A percentile compares a stretch with the other conserved stretches of the same genome.
Conservation (phyloP, 2,888 invertebrate species). For the Cremastinae sp. region DNA sequence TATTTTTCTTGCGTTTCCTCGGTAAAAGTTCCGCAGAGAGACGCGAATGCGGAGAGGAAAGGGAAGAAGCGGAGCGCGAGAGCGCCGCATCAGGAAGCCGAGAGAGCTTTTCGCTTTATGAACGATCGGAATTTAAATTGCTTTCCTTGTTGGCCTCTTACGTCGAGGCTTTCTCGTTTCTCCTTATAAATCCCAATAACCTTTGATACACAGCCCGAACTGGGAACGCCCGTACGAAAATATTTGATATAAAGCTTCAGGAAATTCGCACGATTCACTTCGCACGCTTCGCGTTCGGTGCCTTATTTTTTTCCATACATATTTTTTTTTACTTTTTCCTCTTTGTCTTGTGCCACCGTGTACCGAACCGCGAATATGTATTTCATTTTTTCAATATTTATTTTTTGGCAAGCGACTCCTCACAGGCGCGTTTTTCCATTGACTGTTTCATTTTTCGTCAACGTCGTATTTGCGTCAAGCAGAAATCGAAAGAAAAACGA, state of each 20-base stretch:
- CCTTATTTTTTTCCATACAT: conserved; percentile 10
- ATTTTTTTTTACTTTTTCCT: conserved; percentile 20
- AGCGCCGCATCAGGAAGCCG: conserved; percentile 30
- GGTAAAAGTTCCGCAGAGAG: conserved; percentile 44
- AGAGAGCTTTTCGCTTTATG: conserved; percentile 71
- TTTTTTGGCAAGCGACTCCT: conserved; percentile 24
- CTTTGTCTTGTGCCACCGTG: conserved; percentile 1
- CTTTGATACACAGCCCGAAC: conserved; percentile 65
- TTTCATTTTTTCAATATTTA: conserved; percentile 3
- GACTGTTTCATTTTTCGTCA: conserved; percentile 8
- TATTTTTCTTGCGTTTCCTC: conserved; percentile 51
- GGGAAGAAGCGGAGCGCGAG: conserved; percentile 20
- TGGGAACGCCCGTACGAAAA: conserved; percentile 39
- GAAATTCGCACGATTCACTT: conserved; percentile 52
- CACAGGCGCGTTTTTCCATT: conserved; percentile 22
- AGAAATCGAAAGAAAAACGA: conserved; percentile 37
- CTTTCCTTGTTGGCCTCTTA: conserved; percentile 64
- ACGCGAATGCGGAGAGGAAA: conserved; percentile 15
- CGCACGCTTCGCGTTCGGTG: conserved; percentile 8
- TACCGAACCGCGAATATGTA: conserved; percentile 16
- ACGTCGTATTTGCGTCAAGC: conserved; percentile 25
- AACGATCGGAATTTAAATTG: conserved; percentile 76
- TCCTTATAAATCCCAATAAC: conserved; percentile 74
- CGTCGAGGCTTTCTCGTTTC: conserved; percentile 69
- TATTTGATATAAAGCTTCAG: conserved; percentile 50